phyloP scores from a whole-genome alignment of 2,113 vertebrate genomes.

The Psilopogon haemacephalus region DNA sequence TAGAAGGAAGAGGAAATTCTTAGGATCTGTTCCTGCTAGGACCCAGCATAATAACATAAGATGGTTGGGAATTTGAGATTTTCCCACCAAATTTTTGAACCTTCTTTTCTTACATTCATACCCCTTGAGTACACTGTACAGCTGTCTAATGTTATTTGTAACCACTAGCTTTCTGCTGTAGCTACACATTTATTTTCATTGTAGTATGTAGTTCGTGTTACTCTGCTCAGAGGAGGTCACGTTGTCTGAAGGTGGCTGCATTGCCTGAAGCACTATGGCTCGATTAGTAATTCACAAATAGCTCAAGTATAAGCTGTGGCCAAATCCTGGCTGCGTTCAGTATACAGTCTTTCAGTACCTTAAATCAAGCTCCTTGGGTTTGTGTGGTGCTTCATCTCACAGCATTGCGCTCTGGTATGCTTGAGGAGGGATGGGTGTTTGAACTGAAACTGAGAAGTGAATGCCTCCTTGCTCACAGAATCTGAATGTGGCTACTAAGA shows the following conservation, averaged over 20 bases:
- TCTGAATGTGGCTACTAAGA: not conserved
- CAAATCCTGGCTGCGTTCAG: not conserved
- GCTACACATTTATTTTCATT: not conserved
- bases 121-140: not conserved
- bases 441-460: not conserved
- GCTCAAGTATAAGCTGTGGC: not conserved
- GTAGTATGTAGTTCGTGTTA: not conserved
- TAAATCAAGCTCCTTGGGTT: not conserved
- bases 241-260: not conserved
- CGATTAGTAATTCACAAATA: not conserved
- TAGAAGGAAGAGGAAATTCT: not conserved
- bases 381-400: not conserved
- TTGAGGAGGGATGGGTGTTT: not conserved
- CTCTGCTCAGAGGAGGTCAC: not conserved
- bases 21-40: not conserved
- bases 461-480: not conserved
- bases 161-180: not conserved
- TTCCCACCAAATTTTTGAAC: not conserved
- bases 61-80: not conserved
- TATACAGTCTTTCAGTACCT: not conserved
- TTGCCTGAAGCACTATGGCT: not conserved
- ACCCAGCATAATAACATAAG: not conserved
- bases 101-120: not conserved
- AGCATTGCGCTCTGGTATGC: not conserved
- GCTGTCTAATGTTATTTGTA: not conserved